Base-by-base conservation (phyloP, 2,113 vertebrate genomes). In the Neopipo cinnamomea region DNA sequence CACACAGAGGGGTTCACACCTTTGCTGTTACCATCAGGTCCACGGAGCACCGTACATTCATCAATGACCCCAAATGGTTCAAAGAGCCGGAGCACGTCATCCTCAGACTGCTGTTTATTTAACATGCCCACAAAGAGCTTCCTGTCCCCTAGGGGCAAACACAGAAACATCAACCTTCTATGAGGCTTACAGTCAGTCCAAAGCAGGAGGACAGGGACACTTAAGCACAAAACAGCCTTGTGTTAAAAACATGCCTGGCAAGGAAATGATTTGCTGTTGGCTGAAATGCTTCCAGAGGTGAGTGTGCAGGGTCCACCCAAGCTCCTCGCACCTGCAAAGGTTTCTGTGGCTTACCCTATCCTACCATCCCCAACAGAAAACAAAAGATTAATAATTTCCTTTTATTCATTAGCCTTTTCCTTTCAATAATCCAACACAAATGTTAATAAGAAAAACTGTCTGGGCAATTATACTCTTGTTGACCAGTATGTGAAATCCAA, bases 61-160 rank as follows among this genome's bases (percentile, higher is more conserved):
- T 99, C 99, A 53, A 99, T 99, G 94, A 99, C 99, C 94, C 99
- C 99, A 35, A 99, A 99, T 16, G 99, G 99, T 98, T 99, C 99
- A 78, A 99, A 99, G 96, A 99, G 99, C 96, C 99, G 98, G 96
- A 99, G 99, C 83, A 99, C 99, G 11, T 99, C 99, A 91, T 99
- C 99, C 97, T 99, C 99, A 6, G 99, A 99, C 97, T 99, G 99
- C 97, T 99, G 99, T 98, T 99, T 99, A 98, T 99, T 99, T 97
- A 99, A 98, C 99, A 99, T 99, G 94, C 99, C 99, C 90, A 99
- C 99, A 96, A 99, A 99, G 97, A 99, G 98, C 98, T 99, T 98
- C 97, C 98, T 97, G 97, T 98, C 98, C 96, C 98, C 98, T 98
- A 96, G 61, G 95, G 97, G 96, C 67, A 96, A 97, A 97, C 94